Evolutionary conservation across 2,888 invertebrate genomes (phyloP).

Genomic region (Drosophila birchii): DNA sequence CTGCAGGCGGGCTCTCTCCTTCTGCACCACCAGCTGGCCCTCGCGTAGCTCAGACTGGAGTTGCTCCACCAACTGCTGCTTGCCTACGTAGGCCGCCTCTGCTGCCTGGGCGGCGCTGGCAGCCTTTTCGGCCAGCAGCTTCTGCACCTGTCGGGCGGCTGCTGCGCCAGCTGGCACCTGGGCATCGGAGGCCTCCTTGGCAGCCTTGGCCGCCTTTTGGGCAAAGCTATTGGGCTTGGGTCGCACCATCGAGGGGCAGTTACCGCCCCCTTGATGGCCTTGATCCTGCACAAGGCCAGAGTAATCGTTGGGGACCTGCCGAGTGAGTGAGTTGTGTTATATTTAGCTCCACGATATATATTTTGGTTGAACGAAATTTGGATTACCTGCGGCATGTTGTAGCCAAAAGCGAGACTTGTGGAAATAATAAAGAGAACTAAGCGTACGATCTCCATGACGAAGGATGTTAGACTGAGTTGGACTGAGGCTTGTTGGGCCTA

Average conservation of each 20-base stretch:
- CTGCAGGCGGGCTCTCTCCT: constrained; percentile 87
- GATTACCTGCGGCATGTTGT: not conserved
- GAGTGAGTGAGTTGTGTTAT: too few relatives aligned
- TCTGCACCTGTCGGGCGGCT: constrained; percentile 47
- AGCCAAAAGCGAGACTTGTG: not conserved
- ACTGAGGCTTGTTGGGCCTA: not conserved
- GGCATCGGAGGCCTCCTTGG: constrained; percentile 87
- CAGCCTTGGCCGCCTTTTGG: constrained; percentile 90
- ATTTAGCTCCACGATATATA: too few relatives aligned
- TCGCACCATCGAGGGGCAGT: not conserved
- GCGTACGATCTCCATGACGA: not conserved
- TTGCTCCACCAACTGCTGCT: constrained; percentile 89
- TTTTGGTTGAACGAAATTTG: not conserved
- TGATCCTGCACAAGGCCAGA: not conserved
- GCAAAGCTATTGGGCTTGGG: constrained; percentile 86
- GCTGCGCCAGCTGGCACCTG: not conserved
- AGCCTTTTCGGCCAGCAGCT: constrained; percentile 90
- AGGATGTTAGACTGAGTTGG: not conserved
- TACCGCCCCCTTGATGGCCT: not conserved
- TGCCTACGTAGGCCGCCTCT: constrained; percentile 89
- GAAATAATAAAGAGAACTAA: not conserved
- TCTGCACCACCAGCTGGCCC: constrained; percentile 87
- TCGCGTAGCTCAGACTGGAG: constrained; percentile 89
- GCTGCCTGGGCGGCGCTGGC: constrained; percentile 90
- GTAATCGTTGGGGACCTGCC: not conserved